phyloP scores from a whole-genome alignment of 2,888 invertebrate species.

The Drosophila melanosoma region DNA sequence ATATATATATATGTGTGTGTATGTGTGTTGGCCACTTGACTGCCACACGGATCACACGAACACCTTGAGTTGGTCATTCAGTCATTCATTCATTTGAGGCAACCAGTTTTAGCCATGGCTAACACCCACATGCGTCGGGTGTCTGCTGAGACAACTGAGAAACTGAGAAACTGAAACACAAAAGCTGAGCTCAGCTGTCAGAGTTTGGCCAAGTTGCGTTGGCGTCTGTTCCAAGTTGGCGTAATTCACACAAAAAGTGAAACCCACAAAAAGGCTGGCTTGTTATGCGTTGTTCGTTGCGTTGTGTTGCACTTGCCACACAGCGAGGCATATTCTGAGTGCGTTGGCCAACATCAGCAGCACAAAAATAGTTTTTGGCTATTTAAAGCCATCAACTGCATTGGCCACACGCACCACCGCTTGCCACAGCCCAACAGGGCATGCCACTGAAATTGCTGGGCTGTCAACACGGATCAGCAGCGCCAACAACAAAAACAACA shows the following conservation, averaged over 20 bases:
- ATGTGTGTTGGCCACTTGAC: constrained; percentile 30
- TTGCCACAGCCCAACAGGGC: background rate
- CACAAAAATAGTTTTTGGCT: constrained; percentile 44
- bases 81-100: constrained; percentile 5
- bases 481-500: constrained; percentile 17
- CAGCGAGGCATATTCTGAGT: constrained; percentile 11
- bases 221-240: constrained; percentile 46
- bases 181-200: constrained; percentile 31
- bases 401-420: constrained; percentile 52
- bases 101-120: constrained; percentile 59
- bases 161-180: constrained; percentile 28
- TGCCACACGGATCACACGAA: constrained; percentile 15
- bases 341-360: constrained; percentile 28
- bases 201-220: constrained; percentile 27
- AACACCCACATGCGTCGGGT: constrained; percentile 47
- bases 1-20: background rate
- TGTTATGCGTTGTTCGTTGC: constrained; percentile 20
- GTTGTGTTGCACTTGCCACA: constrained; percentile 50
- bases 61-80: constrained; percentile 43
- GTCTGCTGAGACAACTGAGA: background rate
- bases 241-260: constrained; percentile 33
- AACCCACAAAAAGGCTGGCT: constrained; percentile 34
- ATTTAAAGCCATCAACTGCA: constrained; percentile 58
- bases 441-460: constrained; percentile 52
- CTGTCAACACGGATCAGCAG: constrained; percentile 46